These are phyloP conservation scores for Archocentrus centrarchus DNA, from an alignment of 2,113 vertebrate species.

Conservation along the genomic window DNA sequence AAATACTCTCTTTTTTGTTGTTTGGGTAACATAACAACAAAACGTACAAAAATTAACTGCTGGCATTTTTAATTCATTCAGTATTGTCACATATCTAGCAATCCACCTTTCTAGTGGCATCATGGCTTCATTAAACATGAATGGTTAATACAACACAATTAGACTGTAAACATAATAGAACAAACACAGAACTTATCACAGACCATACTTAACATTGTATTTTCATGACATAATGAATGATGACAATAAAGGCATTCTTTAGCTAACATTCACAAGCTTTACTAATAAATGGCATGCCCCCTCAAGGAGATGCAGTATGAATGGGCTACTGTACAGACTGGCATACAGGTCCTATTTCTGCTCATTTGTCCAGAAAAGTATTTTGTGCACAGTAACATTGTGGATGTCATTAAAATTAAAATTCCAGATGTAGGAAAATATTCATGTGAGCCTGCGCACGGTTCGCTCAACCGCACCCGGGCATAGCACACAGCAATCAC, in stretches of 20 bases:
- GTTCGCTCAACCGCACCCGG: neutral
- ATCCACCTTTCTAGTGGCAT: neutral
- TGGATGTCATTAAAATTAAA: neutral
- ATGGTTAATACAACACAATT: neutral
- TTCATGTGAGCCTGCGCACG: neutral
- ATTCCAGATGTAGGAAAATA: neutral
- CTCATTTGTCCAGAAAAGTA: neutral
- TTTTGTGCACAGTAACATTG: neutral
- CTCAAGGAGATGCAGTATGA: neutral
- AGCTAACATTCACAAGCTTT: neutral
- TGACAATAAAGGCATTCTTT: too few species aligned
- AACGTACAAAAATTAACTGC: too few species aligned
- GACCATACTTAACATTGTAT: neutral
- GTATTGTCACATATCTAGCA: neutral
- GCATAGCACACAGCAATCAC: neutral
- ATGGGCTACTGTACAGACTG: neutral
- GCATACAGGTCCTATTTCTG: neutral
- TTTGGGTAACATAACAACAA: neutral
- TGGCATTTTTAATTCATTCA: too few species aligned
- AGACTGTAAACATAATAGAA: neutral
- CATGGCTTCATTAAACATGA: neutral
- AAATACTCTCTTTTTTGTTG: neutral
- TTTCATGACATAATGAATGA: too few species aligned
- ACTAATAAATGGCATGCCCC: neutral
- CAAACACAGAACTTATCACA: neutral